Percentiles rank a stretch among this genome's conserved stretches.
phyloP scores from a whole-genome alignment of 2,113 vertebrate genomes.

The Actenoides lindsayi region DNA sequence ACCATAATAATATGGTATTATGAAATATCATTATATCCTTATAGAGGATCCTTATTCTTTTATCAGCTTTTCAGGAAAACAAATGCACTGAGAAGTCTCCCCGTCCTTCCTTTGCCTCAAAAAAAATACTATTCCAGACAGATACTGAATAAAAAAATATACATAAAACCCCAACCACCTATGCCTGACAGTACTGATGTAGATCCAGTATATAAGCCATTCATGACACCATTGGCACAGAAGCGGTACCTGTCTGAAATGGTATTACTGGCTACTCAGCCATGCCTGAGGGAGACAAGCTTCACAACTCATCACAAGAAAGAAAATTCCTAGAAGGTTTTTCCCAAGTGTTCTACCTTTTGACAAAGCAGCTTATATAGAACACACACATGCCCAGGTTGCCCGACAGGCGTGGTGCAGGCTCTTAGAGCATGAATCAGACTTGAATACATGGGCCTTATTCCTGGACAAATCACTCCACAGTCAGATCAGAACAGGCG shows the following conservation, averaged over 20 bases:
- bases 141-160: no score
- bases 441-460: neutral
- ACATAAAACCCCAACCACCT: no score
- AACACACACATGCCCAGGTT: fast-evolving
- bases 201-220: neutral
- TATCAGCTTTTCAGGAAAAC: neutral
- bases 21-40: neutral
- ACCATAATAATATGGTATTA: no score
- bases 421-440: neutral
- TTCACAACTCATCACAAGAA: neutral
- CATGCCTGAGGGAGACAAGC: neutral
- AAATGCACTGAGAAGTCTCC: neutral
- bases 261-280: neutral
- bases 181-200: neutral
- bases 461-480: neutral
- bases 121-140: neutral
- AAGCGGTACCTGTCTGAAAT: neutral
- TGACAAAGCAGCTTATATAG: neutral
- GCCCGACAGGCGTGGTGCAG: neutral
- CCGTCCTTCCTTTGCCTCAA: neutral
- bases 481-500: neutral
- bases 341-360: neutral
- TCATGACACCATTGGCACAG: neutral
- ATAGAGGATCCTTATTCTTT: neutral
- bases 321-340: neutral